Percentiles rank a stretch among this genome's conserved stretches.
phyloP scores from a whole-genome alignment of 2,113 vertebrate genomes.

The Vombatus ursinus region DNA sequence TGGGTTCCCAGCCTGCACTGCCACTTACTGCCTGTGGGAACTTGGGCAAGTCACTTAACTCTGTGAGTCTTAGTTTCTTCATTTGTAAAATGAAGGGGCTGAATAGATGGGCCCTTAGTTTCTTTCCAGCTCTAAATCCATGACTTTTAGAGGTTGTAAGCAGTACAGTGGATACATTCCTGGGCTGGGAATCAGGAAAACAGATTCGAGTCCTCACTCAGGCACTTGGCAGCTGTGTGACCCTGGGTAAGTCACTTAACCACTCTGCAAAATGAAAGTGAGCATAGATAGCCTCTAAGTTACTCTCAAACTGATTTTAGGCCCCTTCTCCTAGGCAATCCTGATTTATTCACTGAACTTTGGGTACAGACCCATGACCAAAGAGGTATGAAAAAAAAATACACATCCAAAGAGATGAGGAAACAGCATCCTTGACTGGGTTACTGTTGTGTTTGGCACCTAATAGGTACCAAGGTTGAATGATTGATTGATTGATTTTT shows the following conservation, averaged over 20 bases:
- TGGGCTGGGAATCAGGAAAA: neutral
- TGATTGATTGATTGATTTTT: neutral
- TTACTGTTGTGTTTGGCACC: neutral
- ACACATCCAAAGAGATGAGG: neutral
- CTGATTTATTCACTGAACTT: neutral
- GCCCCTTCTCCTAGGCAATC: neutral
- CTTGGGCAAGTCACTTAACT: neutral
- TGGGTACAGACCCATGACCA: neutral
- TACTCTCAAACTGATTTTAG: neutral
- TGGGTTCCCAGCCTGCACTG: neutral
- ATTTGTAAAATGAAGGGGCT: neutral
- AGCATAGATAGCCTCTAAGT: neutral
- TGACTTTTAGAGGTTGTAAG: neutral
- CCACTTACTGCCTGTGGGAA: neutral
- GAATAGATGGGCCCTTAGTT: neutral
- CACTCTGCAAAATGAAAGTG: neutral
- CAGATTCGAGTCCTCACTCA: too few species aligned
- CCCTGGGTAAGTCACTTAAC: neutral
- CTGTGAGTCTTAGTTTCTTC: neutral
- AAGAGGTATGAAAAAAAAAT: neutral
- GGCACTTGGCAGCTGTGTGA: too few species aligned
- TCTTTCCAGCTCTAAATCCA: neutral
- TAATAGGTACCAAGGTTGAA: neutral
- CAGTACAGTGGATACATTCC: neutral
- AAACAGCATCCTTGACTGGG: neutral